Evolutionary conservation across 2,113 vertebrate species (phyloP).

Genomic region (Bubo blakistoni): DNA sequence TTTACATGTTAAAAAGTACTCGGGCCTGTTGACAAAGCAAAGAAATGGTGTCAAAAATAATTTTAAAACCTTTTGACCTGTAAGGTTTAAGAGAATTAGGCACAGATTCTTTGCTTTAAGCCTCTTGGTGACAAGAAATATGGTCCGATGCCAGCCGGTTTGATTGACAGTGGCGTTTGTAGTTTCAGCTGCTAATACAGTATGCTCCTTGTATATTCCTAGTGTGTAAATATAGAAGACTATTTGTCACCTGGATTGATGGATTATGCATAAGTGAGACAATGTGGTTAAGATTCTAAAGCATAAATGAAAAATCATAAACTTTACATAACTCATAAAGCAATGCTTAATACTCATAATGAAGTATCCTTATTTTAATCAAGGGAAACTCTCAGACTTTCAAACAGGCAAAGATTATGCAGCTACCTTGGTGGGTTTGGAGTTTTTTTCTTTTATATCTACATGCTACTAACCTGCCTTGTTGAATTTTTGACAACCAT

Average conservation of each 20-base stretch:
- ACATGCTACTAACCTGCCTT: conserved; percentile 61
- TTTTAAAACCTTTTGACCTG: conserved; percentile 94
- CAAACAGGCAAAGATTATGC: conserved; percentile 24
- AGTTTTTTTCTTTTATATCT: background rate
- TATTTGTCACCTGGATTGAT: conserved; percentile 92
- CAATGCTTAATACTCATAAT: conserved; percentile 32
- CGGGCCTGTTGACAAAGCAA: conserved; percentile 84
- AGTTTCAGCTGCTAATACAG: conserved; percentile 89
- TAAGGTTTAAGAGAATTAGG: conserved; percentile 91
- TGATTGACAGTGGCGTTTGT: conserved; percentile 89
- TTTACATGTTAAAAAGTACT: conserved; percentile 83
- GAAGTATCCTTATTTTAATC: conserved; percentile 45
- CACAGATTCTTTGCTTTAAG: conserved; percentile 90
- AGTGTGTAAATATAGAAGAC: conserved; percentile 89
- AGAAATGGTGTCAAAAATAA: conserved; percentile 93
- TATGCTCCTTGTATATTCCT: conserved; percentile 76
- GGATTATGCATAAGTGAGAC: conserved; percentile 87
- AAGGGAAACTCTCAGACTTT: conserved; percentile 37
- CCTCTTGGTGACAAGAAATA: conserved; percentile 92
- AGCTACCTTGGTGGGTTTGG: background rate
- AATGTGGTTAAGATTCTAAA: conserved; percentile 82
- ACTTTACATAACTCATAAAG: conserved; percentile 68
- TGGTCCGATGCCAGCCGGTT: conserved; percentile 79
- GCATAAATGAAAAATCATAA: conserved; percentile 76
- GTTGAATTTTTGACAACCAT: conserved; percentile 62